Conservation (phyloP, 2,797 vertebrate species). For the Petrocephalus schoutedeni region DNA sequence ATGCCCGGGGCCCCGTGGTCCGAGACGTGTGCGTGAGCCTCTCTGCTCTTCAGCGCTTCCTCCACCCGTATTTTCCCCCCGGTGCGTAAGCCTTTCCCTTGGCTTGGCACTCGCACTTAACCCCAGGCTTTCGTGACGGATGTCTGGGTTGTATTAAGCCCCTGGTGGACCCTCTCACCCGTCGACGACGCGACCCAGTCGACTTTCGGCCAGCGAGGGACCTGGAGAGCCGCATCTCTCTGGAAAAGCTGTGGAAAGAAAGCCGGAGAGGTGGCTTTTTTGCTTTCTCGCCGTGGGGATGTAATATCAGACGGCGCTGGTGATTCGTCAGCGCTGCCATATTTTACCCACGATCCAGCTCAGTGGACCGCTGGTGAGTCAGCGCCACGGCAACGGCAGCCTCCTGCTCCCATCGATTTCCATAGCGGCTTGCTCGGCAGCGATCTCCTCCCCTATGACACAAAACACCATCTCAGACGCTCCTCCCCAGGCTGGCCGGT, state of each 20-base stretch:
- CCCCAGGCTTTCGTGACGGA: not conserved
- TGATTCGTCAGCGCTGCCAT: not conserved
- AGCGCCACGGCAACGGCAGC: not conserved
- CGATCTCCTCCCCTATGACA: not conserved
- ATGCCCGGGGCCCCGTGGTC: not conserved
- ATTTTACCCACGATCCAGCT: not conserved
- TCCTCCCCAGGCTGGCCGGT: not conserved
- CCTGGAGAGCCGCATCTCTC: not conserved
- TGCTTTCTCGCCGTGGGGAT: not conserved
- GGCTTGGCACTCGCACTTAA: not conserved
- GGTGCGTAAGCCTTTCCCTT: not conserved
- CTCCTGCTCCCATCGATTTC: not conserved
- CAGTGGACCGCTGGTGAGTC: not conserved
- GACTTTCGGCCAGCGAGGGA: not conserved
- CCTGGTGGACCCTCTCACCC: not conserved
- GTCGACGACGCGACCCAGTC: not conserved
- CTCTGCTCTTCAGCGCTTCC: not conserved
- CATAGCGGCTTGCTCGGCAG: not conserved
- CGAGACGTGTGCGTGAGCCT: not conserved
- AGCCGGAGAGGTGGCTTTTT: not conserved
- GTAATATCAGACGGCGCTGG: not conserved
- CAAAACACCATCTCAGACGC: not conserved
- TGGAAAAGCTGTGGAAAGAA: not conserved
- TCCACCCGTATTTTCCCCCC: not conserved
- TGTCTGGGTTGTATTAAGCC: not conserved